Evolutionary conservation across 2,113 vertebrate species (phyloP), one percentile per base, ranked within the genome.

Genomic region (Bujurquina vittata): DNA sequence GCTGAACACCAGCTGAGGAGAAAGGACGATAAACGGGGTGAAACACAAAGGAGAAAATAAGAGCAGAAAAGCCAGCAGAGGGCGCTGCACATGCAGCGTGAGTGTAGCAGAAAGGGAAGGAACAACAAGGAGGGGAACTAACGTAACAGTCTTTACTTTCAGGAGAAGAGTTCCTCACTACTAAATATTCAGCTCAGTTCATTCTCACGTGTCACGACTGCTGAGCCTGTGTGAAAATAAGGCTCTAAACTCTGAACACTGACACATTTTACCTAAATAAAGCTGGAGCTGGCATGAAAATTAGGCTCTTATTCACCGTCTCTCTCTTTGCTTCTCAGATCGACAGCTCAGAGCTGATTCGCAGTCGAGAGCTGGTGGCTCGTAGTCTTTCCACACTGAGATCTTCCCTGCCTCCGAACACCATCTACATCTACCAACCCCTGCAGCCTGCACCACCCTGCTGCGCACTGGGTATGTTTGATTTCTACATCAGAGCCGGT

Each of bases 341-440:
- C 86, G 96, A 97, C 73, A 98, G 97, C 93, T 96, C 96, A 1
- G 96, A 97, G 95, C 92, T 99, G 94, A 98, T 99, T 85, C 94
- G 96, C 90, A 97, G 98, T 92, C 96, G 98, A 93, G 98, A 99
- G 96, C 96, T 97, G 0, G 97, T 96, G 92, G 96, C 97, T 87
- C 96, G 95, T 94, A 96, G 96, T 93, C 97, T 99, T 92, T 99
- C 97, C 95, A 93, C 96, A 82, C 94, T 89, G 83, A 96, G 94
- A 92, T 93, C 96, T 95, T 95, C 97, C 95, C 95, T 96, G 94
- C 97, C 95, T 95, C 97, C 96, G 77, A 99, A 99, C 93, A 95
- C 97, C 88, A 96, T 99, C 91, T 99, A 99, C 96, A 97, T 99
- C 97, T 99, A 98, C 97, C 97, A 95, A 87, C 97, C 98, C 94